A percentile compares a stretch with the other conserved stretches of the same genome.
Evolutionary conservation across 2,888 invertebrate genomes (phyloP).

Genomic region (Phanerotoma sp.): DNA sequence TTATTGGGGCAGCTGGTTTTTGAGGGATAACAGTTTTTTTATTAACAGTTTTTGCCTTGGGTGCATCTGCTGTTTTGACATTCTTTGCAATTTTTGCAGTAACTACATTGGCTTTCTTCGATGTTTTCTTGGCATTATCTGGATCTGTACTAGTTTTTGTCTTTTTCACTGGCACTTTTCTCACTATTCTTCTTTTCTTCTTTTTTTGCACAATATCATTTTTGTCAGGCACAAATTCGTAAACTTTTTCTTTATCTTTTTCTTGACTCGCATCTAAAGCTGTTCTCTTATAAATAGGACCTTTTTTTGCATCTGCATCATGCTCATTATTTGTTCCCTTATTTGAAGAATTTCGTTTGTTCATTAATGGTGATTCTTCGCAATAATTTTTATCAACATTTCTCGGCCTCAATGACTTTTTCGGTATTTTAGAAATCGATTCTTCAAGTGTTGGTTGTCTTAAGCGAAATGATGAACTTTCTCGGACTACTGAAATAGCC

Average conservation of each 20-base stretch:
- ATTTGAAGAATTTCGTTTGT: background rate
- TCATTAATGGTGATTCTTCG: conserved; percentile 21
- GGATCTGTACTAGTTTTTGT: background rate
- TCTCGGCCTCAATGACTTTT: conserved; percentile 27
- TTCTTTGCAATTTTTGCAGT: background rate
- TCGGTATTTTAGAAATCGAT: conserved; percentile 34
- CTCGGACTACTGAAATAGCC: background rate
- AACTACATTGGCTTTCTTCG: background rate
- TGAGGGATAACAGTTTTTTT: too few relatives aligned
- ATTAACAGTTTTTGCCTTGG: too few relatives aligned
- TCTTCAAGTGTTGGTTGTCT: conserved; percentile 33
- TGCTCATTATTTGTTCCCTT: background rate
- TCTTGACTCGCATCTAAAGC: conserved; percentile 17
- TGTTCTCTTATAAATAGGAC: conserved; percentile 35
- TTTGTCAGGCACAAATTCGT: conserved; percentile 39
- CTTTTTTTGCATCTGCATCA: conserved; percentile 13
- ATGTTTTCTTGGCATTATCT: background rate
- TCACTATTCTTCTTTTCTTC: conserved; percentile 21
- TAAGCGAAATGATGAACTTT: conserved; percentile 23
- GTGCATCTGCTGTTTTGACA: too few relatives aligned
- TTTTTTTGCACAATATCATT: conserved; percentile 39
- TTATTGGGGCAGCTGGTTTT: background rate
- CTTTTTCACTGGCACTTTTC: conserved; percentile 9
- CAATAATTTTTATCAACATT: conserved; percentile 22
- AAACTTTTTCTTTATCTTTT: conserved; percentile 30